These are phyloP conservation scores for Meliscaeva auricollis DNA, from an alignment of 2,888 invertebrate species.

Conservation along the genomic window DNA sequence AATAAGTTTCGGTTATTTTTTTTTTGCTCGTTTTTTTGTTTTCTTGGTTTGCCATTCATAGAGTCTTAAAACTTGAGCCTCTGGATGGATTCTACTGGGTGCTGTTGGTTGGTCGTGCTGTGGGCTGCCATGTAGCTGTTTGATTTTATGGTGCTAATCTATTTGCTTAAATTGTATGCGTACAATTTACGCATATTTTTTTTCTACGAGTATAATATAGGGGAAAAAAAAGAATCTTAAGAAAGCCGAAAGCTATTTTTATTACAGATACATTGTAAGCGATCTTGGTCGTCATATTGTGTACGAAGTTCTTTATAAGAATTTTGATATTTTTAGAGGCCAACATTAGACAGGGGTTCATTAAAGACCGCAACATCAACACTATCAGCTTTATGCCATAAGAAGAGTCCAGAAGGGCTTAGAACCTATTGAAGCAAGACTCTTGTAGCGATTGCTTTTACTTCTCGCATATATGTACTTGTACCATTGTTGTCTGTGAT, in stretches of 20 bases:
- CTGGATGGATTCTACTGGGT: constrained; percentile 3
- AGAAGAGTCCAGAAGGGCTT: background rate
- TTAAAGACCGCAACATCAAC: background rate
- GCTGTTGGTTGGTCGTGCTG: constrained; percentile 37
- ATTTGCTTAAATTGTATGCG: constrained; percentile 71
- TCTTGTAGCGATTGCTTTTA: no score
- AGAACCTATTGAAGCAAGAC: background rate
- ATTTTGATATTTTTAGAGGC: constrained; percentile 53
- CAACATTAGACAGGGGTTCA: constrained; percentile 20
- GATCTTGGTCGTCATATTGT: constrained; percentile 21
- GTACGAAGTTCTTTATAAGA: background rate
- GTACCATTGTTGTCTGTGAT: constrained; percentile 51
- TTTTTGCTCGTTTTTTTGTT: constrained; percentile 5
- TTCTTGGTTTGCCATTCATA: constrained; percentile 29
- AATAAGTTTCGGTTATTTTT: constrained; percentile 51
- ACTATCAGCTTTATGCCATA: background rate
- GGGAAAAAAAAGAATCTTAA: constrained; percentile 10
- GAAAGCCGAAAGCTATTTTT: constrained; percentile 5
- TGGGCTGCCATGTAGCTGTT: constrained; percentile 38
- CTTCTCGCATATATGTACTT: no score
- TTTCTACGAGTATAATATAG: constrained; percentile 3
- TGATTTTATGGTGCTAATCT: constrained; percentile 66
- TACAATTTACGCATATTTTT: constrained; percentile 52
- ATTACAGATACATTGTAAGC: constrained; percentile 19
- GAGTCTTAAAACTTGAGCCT: constrained; percentile 22